A percentile compares a stretch with the other conserved stretches of the same genome.
These are phyloP conservation scores for Bombus waltoni DNA, from an alignment of 1,140 invertebrate species.

Conservation along the genomic window DNA sequence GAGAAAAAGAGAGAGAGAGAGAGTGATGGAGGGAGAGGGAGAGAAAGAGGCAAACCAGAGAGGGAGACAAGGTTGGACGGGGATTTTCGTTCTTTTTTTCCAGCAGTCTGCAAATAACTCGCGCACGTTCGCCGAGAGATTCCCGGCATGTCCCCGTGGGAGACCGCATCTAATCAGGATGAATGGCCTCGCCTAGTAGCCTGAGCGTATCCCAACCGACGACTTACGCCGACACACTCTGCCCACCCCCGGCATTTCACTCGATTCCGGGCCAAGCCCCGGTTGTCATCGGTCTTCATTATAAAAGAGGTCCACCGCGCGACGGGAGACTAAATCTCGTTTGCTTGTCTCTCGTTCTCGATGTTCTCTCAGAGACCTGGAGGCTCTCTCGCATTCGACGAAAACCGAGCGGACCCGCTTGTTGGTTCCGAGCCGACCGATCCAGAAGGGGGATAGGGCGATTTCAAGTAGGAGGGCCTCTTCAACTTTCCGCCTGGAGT, in stretches of 20 bases:
- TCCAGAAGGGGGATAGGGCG: constrained; percentile 16
- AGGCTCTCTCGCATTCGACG: constrained; percentile 4
- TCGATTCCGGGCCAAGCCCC: constrained; percentile 52
- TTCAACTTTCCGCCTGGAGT: constrained; percentile 53
- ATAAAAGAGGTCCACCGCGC: constrained; percentile 68
- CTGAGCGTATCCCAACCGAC: constrained; percentile 67
- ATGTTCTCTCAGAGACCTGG: constrained; percentile 1
- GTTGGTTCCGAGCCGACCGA: constrained; percentile 5
- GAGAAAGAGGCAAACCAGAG: not conserved
- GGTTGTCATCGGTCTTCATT: constrained; percentile 78
- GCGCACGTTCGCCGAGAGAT: constrained; percentile 65
- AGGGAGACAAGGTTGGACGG: constrained; percentile 8
- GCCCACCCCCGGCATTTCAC: constrained; percentile 43
- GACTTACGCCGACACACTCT: constrained; percentile 59
- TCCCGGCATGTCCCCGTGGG: constrained; percentile 69
- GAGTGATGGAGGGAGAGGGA: not conserved
- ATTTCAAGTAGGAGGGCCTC: constrained; percentile 34
- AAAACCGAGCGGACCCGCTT: constrained; percentile 44
- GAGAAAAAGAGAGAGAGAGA: not conserved
- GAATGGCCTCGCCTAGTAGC: constrained; percentile 74
- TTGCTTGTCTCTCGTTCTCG: constrained; percentile 58
- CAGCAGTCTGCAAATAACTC: constrained; percentile 61
- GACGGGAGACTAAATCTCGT: constrained; percentile 68
- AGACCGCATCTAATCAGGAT: constrained; percentile 77
- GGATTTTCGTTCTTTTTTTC: constrained; percentile 37